Evolutionary conservation across 2,888 invertebrate genomes (phyloP).

Genomic region (Machimus rusticus): DNA sequence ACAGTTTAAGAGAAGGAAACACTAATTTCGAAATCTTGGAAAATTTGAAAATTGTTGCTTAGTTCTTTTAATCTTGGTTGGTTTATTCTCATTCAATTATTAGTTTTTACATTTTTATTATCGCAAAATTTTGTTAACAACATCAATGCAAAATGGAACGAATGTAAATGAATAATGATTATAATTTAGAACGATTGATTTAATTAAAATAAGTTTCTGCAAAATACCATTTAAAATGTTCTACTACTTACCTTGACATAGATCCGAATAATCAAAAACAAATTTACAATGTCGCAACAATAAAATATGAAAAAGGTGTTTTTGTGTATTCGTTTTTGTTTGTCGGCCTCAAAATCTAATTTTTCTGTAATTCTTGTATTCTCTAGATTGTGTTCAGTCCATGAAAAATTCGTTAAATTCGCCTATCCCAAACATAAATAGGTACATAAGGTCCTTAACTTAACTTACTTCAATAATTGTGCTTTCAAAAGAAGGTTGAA

Average conservation of each 20-base stretch:
- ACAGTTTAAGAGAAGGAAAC: slow-evolving; percentile 8
- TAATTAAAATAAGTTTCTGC: neutral
- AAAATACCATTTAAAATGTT: neutral
- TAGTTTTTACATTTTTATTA: slow-evolving; percentile 29
- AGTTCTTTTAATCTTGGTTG: slow-evolving; percentile 34
- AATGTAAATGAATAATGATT: neutral
- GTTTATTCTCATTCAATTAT: neutral
- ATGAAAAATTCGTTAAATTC: too few relatives aligned
- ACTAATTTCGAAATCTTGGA: slow-evolving; percentile 24
- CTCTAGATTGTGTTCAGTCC: too few relatives aligned
- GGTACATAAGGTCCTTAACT: too few relatives aligned
- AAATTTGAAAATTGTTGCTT: slow-evolving; percentile 7
- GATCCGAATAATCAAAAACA: neutral
- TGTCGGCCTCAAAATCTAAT: too few relatives aligned
- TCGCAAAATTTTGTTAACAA: slow-evolving; percentile 18
- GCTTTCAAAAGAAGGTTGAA: too few relatives aligned
- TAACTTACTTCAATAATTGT: too few relatives aligned
- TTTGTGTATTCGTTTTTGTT: too few relatives aligned
- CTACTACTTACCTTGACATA: neutral
- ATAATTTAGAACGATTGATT: neutral
- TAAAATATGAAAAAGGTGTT: too few relatives aligned
- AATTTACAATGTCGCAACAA: neutral
- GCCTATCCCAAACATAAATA: too few relatives aligned
- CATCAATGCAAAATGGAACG: neutral
- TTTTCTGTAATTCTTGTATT: too few relatives aligned